Evolutionary conservation across 1,140 invertebrate genomes (phyloP).

Genomic region (Gryllus bimaculatus): DNA sequence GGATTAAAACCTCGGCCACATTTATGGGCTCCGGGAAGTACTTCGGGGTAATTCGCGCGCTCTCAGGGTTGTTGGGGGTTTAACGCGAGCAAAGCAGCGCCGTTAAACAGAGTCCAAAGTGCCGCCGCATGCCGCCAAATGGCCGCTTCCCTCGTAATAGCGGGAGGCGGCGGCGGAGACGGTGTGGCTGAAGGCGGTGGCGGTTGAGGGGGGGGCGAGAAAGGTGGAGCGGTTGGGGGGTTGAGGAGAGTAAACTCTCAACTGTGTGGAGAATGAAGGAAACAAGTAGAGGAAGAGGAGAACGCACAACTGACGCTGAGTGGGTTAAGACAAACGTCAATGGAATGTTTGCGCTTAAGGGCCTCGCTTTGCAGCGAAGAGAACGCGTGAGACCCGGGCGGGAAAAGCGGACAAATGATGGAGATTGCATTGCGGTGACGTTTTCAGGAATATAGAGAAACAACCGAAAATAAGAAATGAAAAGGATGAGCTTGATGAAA

Average conservation of each 20-base stretch:
- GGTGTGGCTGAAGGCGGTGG: not conserved
- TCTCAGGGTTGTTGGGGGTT: not conserved
- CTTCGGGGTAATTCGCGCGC: not conserved
- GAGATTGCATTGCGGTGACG: no score
- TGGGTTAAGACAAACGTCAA: no score
- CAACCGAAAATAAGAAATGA: no score
- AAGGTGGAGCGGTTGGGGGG: not conserved
- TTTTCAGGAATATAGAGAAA: no score
- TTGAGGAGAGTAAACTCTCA: not conserved
- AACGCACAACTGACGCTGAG: no score
- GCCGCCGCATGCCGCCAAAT: not conserved
- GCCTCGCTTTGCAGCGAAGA: no score
- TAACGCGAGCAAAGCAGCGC: conserved; percentile 2
- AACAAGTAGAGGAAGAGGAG: not conserved
- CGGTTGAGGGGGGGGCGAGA: not conserved
- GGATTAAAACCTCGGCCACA: conserved; percentile 3
- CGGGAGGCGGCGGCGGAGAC: not conserved
- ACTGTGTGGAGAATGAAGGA: not conserved
- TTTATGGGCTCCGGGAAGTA: not conserved
- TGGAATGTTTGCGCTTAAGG: no score
- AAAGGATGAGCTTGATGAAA: no score
- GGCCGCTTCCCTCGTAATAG: not conserved
- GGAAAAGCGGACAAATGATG: no score
- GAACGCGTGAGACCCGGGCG: no score
- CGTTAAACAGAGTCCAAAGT: not conserved